Evolutionary conservation across 1,140 invertebrate genomes (phyloP), one percentile per base, ranked within the genome.

Genomic region (Pomacea maculata): DNA sequence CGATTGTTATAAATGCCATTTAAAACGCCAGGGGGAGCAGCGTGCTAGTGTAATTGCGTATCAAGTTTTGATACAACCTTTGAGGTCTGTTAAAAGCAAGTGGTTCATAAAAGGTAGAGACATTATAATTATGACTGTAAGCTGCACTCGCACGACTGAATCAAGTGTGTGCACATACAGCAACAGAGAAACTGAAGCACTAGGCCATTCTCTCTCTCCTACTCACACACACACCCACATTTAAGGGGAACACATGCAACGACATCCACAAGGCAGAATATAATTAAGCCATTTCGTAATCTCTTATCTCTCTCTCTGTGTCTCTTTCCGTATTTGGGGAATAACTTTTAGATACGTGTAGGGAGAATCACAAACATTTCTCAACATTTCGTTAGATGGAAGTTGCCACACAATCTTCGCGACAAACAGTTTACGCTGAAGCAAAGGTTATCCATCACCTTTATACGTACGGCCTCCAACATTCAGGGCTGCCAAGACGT

Each of bases 181-280:
- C 11, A 52, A 75, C 73, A 57, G 52, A 57, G 4, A 75, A 52
- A 52, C 45, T 52, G 9, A 52, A 17, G 55, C 72, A 52, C 25
- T 52, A 12, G 55, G 12, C 5, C 72, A 55, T 57, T 25, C 73
- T 57, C 52, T 1, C 73, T 57, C 73, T 29, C 73, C 8, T 52
- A 55, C 73, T 11, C 73, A 75, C 73, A 55, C 73, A 8, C 73
- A 75, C 73, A 75, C 73, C 55, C 73, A 75, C 54, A 57, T n/a
- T 5, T 45, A 45, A 45, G 2, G 34, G 34, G 5, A 4, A 45
- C 34, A 45, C 34, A 45, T 45, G 34, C 34, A 45, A 45, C 5
- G 34, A 4, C 34, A 45, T 5, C 34, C 34, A 45, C 34, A 25
- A 25, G 25, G 25, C 25, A 25, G 25, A 25, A 25, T 25, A 25